Base-by-base conservation (phyloP, 2,113 vertebrate genomes). In the Cariama cristata region DNA sequence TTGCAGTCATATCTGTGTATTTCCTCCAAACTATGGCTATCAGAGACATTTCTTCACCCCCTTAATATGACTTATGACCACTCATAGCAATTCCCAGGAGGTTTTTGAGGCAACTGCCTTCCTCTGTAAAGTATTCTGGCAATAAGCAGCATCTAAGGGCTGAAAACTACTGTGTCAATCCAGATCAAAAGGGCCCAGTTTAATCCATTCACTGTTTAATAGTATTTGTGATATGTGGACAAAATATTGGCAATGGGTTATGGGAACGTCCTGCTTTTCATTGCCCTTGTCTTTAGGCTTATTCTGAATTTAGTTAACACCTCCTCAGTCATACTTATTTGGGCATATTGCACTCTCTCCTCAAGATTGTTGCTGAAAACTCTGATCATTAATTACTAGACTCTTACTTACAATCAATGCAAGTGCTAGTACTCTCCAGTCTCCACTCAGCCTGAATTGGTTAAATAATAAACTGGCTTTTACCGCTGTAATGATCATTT, bases 391-490 rank as follows among this genome's bases (percentile, higher is more conserved):
- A 97, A 97, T 97, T 97, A 92, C 90, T 76, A 82, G 93, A 93
- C 53, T 96, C 80, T 93, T 94, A 92, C 88, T 89, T 91, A 93
- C 69, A 96, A 96, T 96, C 94, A 97, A 88, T 94, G 86, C 68
- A 93, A 96, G 86, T 89, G 84, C 84, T 92, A 93, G 96, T 91
- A 85, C 50, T 91, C 62, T 95, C 90, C 82, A 86, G 71, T 88
- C 90, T 93, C 79, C 67, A 74, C 79, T 97, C 88, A 93, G 85
- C 24, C 67, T 94, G 92, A 96, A 96, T 88, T 90, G 86, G 93
- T 96, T 95, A 96, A 96, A 95, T 97, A 97, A 95, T 96, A 95
- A 94, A 97, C 94, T 95, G 74, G 20, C 86, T 97, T 94, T 95
- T 93, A 97, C 84, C 0, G 18, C 89, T 76, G 89, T 91, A 97